Evolutionary conservation across 1,140 invertebrate species (phyloP), one percentile per base, ranked within the genome.

Genomic region (Linepithema humile): DNA sequence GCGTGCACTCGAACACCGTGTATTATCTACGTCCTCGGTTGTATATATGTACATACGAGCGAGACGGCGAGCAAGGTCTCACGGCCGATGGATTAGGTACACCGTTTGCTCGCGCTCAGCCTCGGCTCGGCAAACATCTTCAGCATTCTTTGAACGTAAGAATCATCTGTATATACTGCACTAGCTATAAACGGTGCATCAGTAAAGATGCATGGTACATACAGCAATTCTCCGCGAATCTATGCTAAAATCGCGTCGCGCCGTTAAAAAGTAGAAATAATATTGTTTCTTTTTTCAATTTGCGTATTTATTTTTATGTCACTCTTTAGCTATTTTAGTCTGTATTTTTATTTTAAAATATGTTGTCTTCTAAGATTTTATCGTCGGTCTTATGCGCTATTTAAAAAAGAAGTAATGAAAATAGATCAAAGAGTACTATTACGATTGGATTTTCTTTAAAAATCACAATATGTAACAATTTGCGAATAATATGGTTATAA

Each of bases 61-160:
- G 40, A 40, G 83, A 69, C 69, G 62, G 74, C 65, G 64, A 60
- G 65, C 64, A 67, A 84, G 75, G 64, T 77, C 74, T 77, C 75
- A 84, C 73, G 60, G 80, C 73, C 77, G 78, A 83, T 78, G 91
- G 85, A 91, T 90, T 90, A 90, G 86, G 75, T 90, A 84, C 85
- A 89, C 70, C 73, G 86, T 86, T 85, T 84, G 83, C 83, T 67
- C 83, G 84, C 74, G 70, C 78, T 86, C 84, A 69, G 75, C 88
- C 62, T 85, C 86, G 83, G 57, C 78, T 86, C 83, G 65, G 72
- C 88, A 90, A 90, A 91, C 86, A 90, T 90, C 80, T 85, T 88
- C 59, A 50, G 65, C 60, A 70, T 77, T 65, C 77, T 90, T 82
- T 67, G 70, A 48, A 53, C 55, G 86, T 69, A 70, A 74, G 70